Evolutionary conservation across 1,140 invertebrate species (phyloP), one percentile per base, ranked within the genome.

Genomic region (Polypedilum vanderplanki): DNA sequence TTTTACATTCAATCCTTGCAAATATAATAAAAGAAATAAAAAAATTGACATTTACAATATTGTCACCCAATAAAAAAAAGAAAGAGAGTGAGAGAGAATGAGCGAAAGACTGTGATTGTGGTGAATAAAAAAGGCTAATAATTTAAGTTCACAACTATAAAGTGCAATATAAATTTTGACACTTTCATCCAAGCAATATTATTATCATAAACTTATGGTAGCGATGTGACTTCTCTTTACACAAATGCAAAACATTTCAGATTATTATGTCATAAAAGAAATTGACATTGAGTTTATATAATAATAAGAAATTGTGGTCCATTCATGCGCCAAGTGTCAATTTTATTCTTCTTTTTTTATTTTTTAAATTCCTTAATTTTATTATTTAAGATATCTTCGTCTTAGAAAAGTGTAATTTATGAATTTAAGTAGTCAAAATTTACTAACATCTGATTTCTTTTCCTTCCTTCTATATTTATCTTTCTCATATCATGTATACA

Each of bases 151-250:
- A 57, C 46, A 57, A 57, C 46, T 57, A 57, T 57, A 57, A 57
- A 57, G 46, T 57, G 46, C 46, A 57, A 57, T 57, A 57, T 57
- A 57, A 57, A 57, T 57, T 57, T 57, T 57, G 46, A 57, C 46
- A 57, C 46, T 57, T 57, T 57, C 46, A 57, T 57, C 12, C 46
- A n/a, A 57, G 46, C 46, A 57, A 57, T 57, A 57, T 57, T 57
- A 57, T 57, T 57, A 57, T 57, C 46, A 57, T 57, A 57, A 57
- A 57, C 46, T 57, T 57, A 57, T 57, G 46, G 46, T n/a, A 57
- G 46, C 12, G 12, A 57, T 57, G 46, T 15, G 46, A 57, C 46
- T 33, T 33, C 24, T 57, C 46, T 57, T 57, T 57, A 57, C 46
- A 57, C 46, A 57, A 57, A 57, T 12, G 4, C 12, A 57, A n/a